Percentiles rank a stretch among this genome's conserved stretches.
Evolutionary conservation across 2,888 invertebrate genomes (phyloP).

Genomic region (Watsonalla cultraria): DNA sequence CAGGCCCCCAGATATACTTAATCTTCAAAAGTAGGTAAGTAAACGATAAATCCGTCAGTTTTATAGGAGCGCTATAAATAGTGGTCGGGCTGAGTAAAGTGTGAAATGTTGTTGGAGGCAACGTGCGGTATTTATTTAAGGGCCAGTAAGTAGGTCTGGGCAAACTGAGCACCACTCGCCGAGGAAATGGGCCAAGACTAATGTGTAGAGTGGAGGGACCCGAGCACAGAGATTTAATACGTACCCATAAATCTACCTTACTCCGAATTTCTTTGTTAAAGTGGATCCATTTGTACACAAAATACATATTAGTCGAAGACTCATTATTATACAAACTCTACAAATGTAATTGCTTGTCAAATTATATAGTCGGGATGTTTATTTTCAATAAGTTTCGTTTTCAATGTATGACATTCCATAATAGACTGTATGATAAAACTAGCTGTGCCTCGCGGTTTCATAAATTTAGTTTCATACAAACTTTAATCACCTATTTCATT

Average conservation of each 20-base stretch:
- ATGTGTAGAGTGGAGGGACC: slow-evolving; percentile 35
- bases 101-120: slow-evolving; percentile 71
- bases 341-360: too few relatives aligned
- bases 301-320: background rate
- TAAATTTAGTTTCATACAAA: too few relatives aligned
- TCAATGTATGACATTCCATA: too few relatives aligned
- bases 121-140: slow-evolving; percentile 76
- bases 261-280: slow-evolving; percentile 3
- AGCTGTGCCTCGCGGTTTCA: too few relatives aligned
- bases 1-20: background rate
- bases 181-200: slow-evolving; percentile 69
- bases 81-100: slow-evolving; percentile 53
- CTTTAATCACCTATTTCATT: too few relatives aligned
- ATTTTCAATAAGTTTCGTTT: too few relatives aligned
- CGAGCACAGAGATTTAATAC: slow-evolving; percentile 20
- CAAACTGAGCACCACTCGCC: slow-evolving; percentile 66
- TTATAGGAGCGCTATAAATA: slow-evolving; percentile 62
- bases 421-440: too few relatives aligned
- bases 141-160: slow-evolving; percentile 47
- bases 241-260: slow-evolving; percentile 9
- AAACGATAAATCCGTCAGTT: slow-evolving; percentile 55
- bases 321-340: background rate
- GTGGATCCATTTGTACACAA: background rate
- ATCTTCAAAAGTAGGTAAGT: slow-evolving; percentile 9
- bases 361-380: too few relatives aligned